Conservation (phyloP, 2,797 vertebrate species). For the Fratercula arctica region DNA sequence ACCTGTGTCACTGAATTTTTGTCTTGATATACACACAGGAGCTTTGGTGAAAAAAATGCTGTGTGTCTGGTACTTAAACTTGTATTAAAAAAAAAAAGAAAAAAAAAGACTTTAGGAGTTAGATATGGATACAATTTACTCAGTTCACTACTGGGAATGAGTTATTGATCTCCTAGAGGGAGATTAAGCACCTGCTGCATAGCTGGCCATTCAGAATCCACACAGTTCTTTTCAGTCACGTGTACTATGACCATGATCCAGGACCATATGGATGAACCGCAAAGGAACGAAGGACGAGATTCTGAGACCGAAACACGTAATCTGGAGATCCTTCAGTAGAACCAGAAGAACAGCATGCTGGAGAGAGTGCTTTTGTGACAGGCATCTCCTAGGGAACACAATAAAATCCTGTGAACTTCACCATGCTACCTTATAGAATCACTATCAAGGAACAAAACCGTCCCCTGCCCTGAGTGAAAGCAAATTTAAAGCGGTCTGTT, state of each 20-base stretch:
- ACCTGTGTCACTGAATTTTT: background rate
- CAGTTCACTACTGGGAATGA: background rate
- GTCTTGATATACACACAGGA: background rate
- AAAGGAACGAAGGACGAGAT: background rate
- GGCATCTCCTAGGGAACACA: background rate
- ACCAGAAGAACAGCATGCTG: background rate
- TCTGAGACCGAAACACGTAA: background rate
- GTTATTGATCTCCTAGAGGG: background rate
- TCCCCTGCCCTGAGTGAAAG: background rate
- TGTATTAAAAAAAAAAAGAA: background rate
- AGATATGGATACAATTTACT: background rate
- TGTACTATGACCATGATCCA: background rate
- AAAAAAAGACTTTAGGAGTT: background rate
- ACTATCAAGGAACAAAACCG: background rate
- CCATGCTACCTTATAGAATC: background rate
- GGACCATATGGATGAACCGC: background rate
- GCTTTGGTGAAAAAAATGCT: background rate
- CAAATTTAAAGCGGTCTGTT: slow-evolving; percentile 43
- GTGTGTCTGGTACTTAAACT: background rate
- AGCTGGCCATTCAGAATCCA: background rate
- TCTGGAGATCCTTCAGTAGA: background rate
- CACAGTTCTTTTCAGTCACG: background rate
- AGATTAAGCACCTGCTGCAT: fast-evolving
- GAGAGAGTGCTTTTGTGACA: slow-evolving; percentile 1
- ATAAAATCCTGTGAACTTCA: slow-evolving; percentile 21